Percentiles rank a stretch among this genome's conserved stretches.
These are phyloP conservation scores for Nematolebias whitei DNA, from an alignment of 2,113 vertebrate species.

Conservation along the genomic window DNA sequence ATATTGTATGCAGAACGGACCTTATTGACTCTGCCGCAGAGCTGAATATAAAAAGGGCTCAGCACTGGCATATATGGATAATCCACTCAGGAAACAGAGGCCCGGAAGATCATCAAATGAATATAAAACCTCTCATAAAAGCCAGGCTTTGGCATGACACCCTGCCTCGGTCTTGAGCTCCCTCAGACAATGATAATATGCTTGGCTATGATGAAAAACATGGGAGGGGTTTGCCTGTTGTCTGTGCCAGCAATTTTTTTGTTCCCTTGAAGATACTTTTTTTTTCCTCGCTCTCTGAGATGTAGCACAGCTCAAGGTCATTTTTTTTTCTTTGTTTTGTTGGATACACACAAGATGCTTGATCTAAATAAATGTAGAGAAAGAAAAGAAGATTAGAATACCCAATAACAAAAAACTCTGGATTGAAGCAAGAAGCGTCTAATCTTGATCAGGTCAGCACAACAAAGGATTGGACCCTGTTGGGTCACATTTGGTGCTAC, in stretches of 20 bases:
- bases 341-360: too few species aligned
- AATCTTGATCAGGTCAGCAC: too few species aligned
- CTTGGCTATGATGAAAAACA: conserved; percentile 57
- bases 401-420: too few species aligned
- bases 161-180: conserved; percentile 67
- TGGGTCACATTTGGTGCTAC: too few species aligned
- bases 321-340: conserved; percentile 28
- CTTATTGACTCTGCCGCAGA: conserved; percentile 76
- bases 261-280: conserved; percentile 6
- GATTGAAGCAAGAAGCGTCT: too few species aligned
- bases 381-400: too few species aligned
- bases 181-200: conserved; percentile 66
- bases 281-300: conserved; percentile 33
- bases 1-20: conserved; percentile 81
- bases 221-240: conserved; percentile 53
- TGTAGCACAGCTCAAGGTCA: conserved; percentile 27
- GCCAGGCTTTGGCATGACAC: conserved; percentile 75
- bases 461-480: too few species aligned
- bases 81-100: conserved; percentile 79
- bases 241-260: conserved; percentile 38
- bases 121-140: conserved; percentile 80
- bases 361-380: too few species aligned
- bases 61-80: conserved; percentile 71
- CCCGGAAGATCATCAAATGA: conserved; percentile 78
- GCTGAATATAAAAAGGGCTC: conserved; percentile 78